Evolutionary conservation across 2,888 invertebrate species (phyloP).

Genomic region (Drosophila meridiana): DNA sequence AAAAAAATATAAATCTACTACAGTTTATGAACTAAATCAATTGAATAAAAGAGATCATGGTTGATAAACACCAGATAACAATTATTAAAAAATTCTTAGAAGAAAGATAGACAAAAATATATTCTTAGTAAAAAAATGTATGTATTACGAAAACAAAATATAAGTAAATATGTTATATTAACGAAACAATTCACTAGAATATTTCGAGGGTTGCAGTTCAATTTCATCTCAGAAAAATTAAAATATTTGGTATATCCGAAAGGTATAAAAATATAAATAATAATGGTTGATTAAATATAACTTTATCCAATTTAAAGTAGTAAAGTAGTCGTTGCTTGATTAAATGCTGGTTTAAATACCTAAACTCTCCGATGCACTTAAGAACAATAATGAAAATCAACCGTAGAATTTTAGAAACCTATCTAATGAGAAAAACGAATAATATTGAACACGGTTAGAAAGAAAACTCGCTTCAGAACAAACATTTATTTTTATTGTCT

Average conservation of each 20-base stretch:
- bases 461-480: constrained; percentile 23
- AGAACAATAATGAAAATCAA: constrained; percentile 2
- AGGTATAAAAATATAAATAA: constrained; percentile 11
- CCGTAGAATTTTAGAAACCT: constrained; percentile 14
- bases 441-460: constrained; percentile 19
- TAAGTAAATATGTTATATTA: not conserved
- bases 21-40: not conserved
- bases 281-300: constrained; percentile 6
- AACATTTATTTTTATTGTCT: not conserved
- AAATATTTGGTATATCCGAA: constrained; percentile 27
- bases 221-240: constrained; percentile 40
- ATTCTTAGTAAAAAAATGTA: constrained; percentile 33
- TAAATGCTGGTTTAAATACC: constrained; percentile 23
- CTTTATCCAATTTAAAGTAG: constrained; percentile 10
- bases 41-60: constrained; percentile 1
- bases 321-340: constrained; percentile 25
- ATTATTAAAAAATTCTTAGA: constrained; percentile 25
- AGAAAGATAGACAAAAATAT: constrained; percentile 10
- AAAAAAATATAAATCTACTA: not conserved
- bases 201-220: constrained; percentile 49
- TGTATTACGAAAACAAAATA: constrained; percentile 7
- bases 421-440: constrained; percentile 25
- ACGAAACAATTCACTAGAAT: constrained; percentile 24
- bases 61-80: constrained; percentile 6
- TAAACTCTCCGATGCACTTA: constrained; percentile 18